These are phyloP conservation scores for Hirtodrosophila alboralis DNA, from an alignment of 2,888 invertebrate species.

Conservation along the genomic window DNA sequence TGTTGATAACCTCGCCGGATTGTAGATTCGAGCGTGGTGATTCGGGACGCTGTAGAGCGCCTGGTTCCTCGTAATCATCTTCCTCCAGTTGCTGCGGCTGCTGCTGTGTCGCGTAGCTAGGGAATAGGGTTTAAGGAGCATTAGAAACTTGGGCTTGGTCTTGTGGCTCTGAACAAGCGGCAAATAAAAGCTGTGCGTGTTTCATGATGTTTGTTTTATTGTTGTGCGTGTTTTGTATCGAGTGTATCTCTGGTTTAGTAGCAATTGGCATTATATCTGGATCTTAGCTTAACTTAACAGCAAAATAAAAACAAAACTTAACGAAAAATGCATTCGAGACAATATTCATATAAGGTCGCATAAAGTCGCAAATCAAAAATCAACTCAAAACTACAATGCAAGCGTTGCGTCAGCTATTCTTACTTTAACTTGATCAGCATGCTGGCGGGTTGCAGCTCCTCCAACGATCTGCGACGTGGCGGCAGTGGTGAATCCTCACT, in stretches of 20 bases:
- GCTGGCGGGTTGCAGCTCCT: conserved; percentile 75
- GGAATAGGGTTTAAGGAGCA: conserved; percentile 54
- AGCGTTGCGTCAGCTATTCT: conserved; percentile 79
- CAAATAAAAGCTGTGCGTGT: conserved; percentile 48
- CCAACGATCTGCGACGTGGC: conserved; percentile 87
- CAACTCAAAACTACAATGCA: conserved; percentile 56
- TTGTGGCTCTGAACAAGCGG: conserved; percentile 48
- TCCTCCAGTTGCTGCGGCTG: conserved; percentile 47
- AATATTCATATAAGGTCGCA: conserved; percentile 53
- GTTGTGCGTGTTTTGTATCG: conserved; percentile 37
- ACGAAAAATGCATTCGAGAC: conserved; percentile 72
- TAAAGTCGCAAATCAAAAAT: conserved; percentile 46
- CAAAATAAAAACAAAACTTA: conserved; percentile 43
- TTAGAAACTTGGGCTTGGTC: conserved; percentile 53
- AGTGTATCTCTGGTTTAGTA: conserved; percentile 13
- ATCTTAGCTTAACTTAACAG: conserved; percentile 56
- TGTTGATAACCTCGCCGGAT: conserved; percentile 90
- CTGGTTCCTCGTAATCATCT: conserved; percentile 85
- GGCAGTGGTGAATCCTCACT: conserved; percentile 84
- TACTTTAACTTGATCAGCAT: conserved; percentile 77
- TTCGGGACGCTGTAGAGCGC: conserved; percentile 73
- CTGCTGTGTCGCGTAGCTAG: conserved; percentile 57
- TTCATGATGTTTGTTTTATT: conserved; percentile 50
- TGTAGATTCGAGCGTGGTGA: conserved; percentile 87
- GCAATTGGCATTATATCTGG: conserved; percentile 36